These are phyloP conservation scores for Paramisgurnus dabryanus DNA, from an alignment of 2,113 vertebrate species.

Conservation along the genomic window DNA sequence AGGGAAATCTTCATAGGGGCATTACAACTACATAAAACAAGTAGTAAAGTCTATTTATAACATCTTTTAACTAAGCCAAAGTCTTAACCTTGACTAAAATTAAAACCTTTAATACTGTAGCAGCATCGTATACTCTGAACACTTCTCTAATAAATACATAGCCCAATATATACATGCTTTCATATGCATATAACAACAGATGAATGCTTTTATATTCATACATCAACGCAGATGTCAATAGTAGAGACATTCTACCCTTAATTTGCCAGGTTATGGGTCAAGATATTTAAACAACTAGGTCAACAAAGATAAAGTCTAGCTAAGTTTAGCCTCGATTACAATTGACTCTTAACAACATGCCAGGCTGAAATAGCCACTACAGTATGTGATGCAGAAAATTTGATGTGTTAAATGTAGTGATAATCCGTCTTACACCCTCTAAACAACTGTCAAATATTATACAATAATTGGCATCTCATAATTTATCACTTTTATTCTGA, in stretches of 20 bases:
- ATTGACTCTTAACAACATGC: neutral
- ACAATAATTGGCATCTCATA: neutral
- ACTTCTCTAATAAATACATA: too few relatives aligned
- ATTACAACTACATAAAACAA: too few relatives aligned
- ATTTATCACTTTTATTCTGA: neutral
- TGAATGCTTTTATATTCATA: too few relatives aligned
- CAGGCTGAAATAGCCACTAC: neutral
- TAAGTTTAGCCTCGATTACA: neutral
- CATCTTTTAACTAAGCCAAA: too few relatives aligned
- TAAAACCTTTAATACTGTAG: too few relatives aligned
- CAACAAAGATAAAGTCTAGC: too few relatives aligned
- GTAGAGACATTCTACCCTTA: neutral
- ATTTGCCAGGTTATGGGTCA: neutral
- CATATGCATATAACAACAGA: too few relatives aligned
- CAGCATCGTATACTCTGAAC: too few relatives aligned
- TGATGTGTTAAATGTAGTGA: slow-evolving; percentile 6
- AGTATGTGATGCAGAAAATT: neutral
- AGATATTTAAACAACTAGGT: neutral
- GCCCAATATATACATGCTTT: too few relatives aligned
- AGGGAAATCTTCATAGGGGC: too few relatives aligned
- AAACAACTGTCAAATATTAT: neutral
- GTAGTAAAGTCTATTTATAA: too few relatives aligned
- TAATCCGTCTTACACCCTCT: neutral
- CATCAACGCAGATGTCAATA: neutral
- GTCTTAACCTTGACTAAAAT: too few relatives aligned